Percentiles rank a stretch among this genome's conserved stretches.
Evolutionary conservation across 2,113 vertebrate species (phyloP).

Genomic region (Mustelus asterias): DNA sequence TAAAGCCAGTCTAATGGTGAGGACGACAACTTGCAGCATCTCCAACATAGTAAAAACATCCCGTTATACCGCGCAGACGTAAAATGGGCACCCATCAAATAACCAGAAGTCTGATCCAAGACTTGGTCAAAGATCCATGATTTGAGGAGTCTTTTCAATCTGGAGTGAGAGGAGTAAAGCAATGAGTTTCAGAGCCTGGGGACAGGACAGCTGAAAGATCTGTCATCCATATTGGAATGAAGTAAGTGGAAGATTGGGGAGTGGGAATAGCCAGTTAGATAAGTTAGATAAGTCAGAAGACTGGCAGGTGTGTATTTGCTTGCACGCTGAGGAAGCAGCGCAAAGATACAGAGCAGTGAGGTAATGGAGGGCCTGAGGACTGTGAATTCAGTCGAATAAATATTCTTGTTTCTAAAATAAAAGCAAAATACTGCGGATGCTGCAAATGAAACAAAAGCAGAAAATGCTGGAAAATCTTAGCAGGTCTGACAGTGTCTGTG

Average conservation of each 20-base stretch:
- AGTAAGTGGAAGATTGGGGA: not conserved
- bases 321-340: not conserved
- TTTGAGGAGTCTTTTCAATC: not conserved
- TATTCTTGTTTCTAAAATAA: not conserved
- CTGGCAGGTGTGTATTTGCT: not conserved
- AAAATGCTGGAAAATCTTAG: no score
- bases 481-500: no score
- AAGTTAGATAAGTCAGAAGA: not conserved
- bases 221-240: not conserved
- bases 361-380: not conserved
- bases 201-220: not conserved
- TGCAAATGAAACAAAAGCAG: no score
- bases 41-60: not conserved
- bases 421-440: no score
- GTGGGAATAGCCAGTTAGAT: no score
- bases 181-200: not conserved
- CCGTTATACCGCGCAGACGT: not conserved
- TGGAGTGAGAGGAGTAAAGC: not conserved
- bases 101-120: not conserved
- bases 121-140: not conserved
- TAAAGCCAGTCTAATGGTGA: not conserved
- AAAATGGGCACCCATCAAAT: not conserved
- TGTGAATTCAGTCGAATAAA: not conserved
- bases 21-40: not conserved
- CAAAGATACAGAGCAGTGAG: not conserved